Evolutionary conservation across 2,888 invertebrate species (phyloP).

Genomic region (Molanna angustata): DNA sequence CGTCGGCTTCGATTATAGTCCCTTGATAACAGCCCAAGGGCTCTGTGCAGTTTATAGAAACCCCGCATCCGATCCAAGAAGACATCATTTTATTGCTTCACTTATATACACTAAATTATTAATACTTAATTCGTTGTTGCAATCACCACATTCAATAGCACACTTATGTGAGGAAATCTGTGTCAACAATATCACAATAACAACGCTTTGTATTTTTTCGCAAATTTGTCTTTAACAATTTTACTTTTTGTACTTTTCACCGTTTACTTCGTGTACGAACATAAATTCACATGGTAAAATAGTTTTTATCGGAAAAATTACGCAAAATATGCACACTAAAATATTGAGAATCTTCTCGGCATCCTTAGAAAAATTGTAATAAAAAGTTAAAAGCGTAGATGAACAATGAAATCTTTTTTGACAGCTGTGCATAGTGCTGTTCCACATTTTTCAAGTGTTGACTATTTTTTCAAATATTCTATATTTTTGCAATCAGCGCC

Average conservation of each 20-base stretch:
- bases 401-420: not conserved
- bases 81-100: slow-evolving; percentile 45
- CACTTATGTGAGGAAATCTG: slow-evolving; percentile 9
- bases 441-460: too few species aligned
- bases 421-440: too few species aligned
- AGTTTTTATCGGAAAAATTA: not conserved
- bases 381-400: not conserved
- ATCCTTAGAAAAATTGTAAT: not conserved
- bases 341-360: not conserved
- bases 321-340: not conserved
- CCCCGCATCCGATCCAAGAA: slow-evolving; percentile 73
- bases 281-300: not conserved
- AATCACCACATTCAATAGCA: too few species aligned
- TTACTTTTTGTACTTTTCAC: too few species aligned
- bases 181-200: slow-evolving; percentile 3
- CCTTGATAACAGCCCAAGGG: slow-evolving; percentile 79
- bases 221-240: too few species aligned
- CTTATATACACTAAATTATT: not conserved
- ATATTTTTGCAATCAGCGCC: too few species aligned
- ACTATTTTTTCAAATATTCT: too few species aligned
- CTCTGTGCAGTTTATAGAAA: slow-evolving; percentile 79
- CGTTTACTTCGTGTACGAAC: not conserved
- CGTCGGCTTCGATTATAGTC: slow-evolving; percentile 70
- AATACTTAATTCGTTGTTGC: not conserved
- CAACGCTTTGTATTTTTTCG: not conserved